Evolutionary conservation across 2,113 vertebrate species (phyloP).

Genomic region (Philantomba maxwellii): DNA sequence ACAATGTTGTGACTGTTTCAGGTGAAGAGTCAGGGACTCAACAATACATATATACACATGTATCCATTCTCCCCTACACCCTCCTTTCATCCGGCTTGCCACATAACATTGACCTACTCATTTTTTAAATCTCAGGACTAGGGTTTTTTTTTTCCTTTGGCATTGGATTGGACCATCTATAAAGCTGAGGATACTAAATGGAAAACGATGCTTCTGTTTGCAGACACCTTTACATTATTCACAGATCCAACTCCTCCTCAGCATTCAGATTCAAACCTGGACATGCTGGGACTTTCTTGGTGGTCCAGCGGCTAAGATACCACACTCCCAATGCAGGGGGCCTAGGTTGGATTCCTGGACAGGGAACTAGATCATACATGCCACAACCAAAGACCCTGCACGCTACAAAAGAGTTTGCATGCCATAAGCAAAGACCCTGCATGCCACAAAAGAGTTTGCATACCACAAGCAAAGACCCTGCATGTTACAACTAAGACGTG

Average conservation of each 20-base stretch:
- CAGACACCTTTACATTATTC: too few relatives aligned
- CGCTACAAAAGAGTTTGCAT: not conserved
- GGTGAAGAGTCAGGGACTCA: not conserved
- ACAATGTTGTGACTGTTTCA: not conserved
- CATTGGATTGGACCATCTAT: not conserved
- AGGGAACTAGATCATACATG: not conserved
- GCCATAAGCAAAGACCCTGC: too few relatives aligned
- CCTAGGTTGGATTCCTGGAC: not conserved
- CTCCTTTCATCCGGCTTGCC: not conserved
- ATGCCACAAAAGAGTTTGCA: too few relatives aligned
- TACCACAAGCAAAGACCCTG: too few relatives aligned
- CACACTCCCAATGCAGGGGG: not conserved
- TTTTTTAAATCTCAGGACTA: not conserved
- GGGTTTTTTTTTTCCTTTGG: too few relatives aligned
- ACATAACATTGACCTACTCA: not conserved
- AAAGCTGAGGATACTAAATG: not conserved
- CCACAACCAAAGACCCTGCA: not conserved
- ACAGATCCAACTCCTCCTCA: not conserved
- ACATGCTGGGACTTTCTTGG: not conserved
- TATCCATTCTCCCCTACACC: not conserved
- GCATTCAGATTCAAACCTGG: too few relatives aligned
- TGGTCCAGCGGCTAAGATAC: not conserved
- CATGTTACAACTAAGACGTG: not conserved
- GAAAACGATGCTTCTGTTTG: not conserved
- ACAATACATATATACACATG: not conserved